Evolutionary conservation across 2,888 invertebrate genomes (phyloP), one percentile per base, ranked within the genome.

Genomic region (Heliconius cydno): DNA sequence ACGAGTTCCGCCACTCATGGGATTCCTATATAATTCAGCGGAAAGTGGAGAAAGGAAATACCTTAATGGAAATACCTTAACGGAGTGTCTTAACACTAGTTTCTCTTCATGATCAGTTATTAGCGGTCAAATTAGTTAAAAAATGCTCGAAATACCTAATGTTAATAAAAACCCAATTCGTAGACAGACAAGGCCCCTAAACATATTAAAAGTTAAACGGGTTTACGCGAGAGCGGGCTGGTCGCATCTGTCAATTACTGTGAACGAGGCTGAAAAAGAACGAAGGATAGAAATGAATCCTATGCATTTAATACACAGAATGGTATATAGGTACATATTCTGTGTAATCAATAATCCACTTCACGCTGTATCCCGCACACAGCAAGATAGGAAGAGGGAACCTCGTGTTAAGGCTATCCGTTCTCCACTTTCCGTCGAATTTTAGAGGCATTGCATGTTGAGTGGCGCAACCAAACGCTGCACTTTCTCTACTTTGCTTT

Each of bases 241-340:
- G 74, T 63, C 38, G 63, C 63, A 63, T 74, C 63, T 74, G 74
- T 74, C 74, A 74, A 74, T 74, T 74, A 74, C 38, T 60, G 63
- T 60, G 63, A 63, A 19, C 38, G 74, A 60, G 63, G 34, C 63
- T 74, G 38, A 25, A 74, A 63, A 63, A 63, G 41, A 74, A 74
- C 41, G 15, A 63, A 60, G 30, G 12, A 15, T 19, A 10, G 38
- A 63, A 13, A 19, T n/a, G 13, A 25, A 63, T 25, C 38, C 15
- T n/a, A 30, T 60, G 74, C 34, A 60, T 34, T 46, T 52, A 22
- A 52, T 46, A 46, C 28, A 10, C 22, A 10, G 3, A 25, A n/a
- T 60, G n/a, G 1, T 10, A 46, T 46, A 28, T 25, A n/a, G 38
- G 0, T 34, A 22, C 34, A n/a, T 70, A 25, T 15, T n/a, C 25